Evolutionary conservation across 2,888 invertebrate genomes (phyloP).

Genomic region (Caenorhabditis sinica): DNA sequence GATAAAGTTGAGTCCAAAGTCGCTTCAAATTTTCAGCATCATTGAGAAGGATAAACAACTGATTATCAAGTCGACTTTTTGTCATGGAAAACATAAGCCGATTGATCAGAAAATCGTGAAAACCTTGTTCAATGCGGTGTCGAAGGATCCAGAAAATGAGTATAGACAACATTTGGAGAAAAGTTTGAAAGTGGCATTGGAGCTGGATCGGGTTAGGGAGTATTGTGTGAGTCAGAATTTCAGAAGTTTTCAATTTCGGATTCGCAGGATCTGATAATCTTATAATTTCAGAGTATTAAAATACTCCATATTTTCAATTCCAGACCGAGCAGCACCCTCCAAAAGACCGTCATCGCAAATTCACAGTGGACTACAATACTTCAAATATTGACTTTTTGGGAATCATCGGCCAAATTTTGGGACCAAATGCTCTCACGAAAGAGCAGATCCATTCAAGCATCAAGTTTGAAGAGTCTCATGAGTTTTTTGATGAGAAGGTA

Average conservation of each 20-base stretch:
- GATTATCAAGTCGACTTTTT: background rate
- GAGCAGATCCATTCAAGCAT: background rate
- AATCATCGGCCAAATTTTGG: background rate
- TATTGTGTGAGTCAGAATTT: background rate
- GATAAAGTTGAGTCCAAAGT: background rate
- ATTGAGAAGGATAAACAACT: background rate
- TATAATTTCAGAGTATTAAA: background rate
- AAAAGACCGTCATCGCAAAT: background rate
- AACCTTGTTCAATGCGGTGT: background rate
- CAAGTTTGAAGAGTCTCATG: background rate
- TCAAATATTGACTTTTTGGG: background rate
- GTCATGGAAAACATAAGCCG: slow-evolving; percentile 11
- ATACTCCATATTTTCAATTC: background rate
- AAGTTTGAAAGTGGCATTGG: slow-evolving; percentile 2
- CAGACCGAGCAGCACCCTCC: background rate
- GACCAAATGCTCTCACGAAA: background rate
- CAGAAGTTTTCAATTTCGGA: background rate
- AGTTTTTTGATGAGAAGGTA: slow-evolving; percentile 8
- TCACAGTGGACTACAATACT: background rate
- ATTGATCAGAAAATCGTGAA: background rate
- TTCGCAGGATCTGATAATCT: too few species aligned
- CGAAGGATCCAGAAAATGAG: background rate
- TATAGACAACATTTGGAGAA: background rate
- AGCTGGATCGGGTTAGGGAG: background rate
- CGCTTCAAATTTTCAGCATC: background rate